A percentile compares a stretch with the other conserved stretches of the same genome.
Evolutionary conservation across 2,797 vertebrate genomes (phyloP).

Genomic region (Scolopax bukidnonensis): DNA sequence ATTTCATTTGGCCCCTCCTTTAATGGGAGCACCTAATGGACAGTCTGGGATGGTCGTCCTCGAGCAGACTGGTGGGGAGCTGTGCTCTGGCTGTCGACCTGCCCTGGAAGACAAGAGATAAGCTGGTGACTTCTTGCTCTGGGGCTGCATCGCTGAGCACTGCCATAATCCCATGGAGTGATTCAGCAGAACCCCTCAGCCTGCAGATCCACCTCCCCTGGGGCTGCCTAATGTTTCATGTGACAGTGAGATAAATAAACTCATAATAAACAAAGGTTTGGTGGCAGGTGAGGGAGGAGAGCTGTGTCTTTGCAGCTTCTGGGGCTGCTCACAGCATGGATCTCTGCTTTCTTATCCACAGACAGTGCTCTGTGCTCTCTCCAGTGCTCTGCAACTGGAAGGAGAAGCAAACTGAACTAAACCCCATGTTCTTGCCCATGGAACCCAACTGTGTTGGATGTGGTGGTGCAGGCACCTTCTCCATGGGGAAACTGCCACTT

Average conservation of each 20-base stretch:
- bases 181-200: constrained; percentile 39
- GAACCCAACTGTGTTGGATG: neutral
- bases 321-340: neutral
- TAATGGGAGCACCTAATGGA: neutral
- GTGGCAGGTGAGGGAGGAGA: neutral
- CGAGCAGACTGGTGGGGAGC: neutral
- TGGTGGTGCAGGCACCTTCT: neutral
- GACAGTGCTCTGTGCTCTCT: neutral
- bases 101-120: neutral
- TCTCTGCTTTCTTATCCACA: neutral
- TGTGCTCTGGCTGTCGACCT: neutral
- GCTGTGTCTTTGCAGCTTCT: neutral
- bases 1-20: neutral
- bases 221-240: neutral
- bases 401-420: neutral
- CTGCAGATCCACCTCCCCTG: neutral
- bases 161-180: neutral
- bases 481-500: neutral
- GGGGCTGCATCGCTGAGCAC: neutral
- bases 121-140: fast-evolving
- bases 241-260: neutral
- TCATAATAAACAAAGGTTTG: neutral
- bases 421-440: neutral
- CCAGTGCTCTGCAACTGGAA: neutral
- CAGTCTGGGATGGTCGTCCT: neutral